Evolutionary conservation across 1,140 invertebrate genomes (phyloP).

Genomic region (Conus ventricosus): DNA sequence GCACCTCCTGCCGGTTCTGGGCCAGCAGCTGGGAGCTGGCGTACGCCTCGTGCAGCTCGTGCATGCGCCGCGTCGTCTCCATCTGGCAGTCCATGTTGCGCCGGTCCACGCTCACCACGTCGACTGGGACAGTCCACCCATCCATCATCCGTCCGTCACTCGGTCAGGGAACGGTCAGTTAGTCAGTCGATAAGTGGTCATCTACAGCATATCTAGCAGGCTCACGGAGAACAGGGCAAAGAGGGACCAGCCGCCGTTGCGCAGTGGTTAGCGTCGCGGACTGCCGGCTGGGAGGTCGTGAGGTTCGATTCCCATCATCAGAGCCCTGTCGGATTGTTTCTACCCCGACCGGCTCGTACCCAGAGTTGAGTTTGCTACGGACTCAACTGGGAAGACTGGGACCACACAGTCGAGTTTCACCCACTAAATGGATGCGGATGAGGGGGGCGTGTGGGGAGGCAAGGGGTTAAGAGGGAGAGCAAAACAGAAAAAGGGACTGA

Average conservation of each 20-base stretch:
- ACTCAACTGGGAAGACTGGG: too few species aligned
- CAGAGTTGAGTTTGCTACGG: too few species aligned
- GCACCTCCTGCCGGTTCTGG: not conserved
- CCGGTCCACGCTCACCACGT: constrained; percentile 58
- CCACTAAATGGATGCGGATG: not conserved
- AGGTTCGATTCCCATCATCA: too few species aligned
- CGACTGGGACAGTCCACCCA: constrained; percentile 43
- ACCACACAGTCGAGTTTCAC: too few species aligned
- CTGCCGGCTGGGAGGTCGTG: too few species aligned
- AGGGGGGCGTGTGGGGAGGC: too few species aligned
- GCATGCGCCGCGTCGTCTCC: constrained; percentile 31
- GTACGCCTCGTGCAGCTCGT: constrained; percentile 47
- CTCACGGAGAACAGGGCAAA: too few species aligned
- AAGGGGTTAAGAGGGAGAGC: too few species aligned
- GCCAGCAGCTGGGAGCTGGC: constrained; percentile 42
- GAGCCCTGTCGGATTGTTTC: too few species aligned
- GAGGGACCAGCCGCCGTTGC: not conserved
- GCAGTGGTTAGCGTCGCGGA: too few species aligned
- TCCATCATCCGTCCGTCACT: not conserved
- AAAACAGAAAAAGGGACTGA: too few species aligned
- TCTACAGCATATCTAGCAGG: not conserved
- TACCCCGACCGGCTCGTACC: too few species aligned
- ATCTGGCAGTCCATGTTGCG: constrained; percentile 37
- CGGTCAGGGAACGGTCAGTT: not conserved
- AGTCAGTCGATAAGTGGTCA: not conserved